A percentile compares a stretch with the other conserved stretches of the same genome.
phyloP scores from a whole-genome alignment of 2,888 invertebrate species.

The Sicus ferrugineus region DNA sequence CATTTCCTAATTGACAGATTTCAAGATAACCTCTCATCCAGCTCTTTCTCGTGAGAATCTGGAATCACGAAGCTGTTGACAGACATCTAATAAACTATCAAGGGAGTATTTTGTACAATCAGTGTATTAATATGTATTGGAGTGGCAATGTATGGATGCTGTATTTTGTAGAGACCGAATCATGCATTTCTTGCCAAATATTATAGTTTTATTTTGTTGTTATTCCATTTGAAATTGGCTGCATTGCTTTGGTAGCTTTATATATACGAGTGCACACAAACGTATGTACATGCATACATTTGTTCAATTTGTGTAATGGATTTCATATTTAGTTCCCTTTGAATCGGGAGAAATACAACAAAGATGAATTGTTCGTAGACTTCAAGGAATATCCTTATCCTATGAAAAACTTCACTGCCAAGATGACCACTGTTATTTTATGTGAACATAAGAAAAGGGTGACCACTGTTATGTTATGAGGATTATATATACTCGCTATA shows the following conservation, averaged over 20 bases:
- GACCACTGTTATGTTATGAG: no score
- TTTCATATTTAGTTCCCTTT: slow-evolving; percentile 3
- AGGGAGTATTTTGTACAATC: neutral
- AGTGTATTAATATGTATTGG: no score
- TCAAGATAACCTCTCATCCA: neutral
- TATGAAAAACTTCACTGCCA: no score
- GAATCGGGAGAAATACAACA: neutral
- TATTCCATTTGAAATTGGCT: slow-evolving; percentile 11
- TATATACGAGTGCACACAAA: neutral
- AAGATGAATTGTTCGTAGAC: no score
- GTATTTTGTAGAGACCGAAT: no score
- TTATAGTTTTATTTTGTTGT: slow-evolving; percentile 6
- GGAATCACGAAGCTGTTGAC: neutral
- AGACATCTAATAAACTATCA: no score
- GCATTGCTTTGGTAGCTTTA: slow-evolving; percentile 23
- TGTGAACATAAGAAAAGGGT: no score
- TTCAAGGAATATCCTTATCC: no score
- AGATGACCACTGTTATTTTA: no score
- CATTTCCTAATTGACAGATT: slow-evolving; percentile 1
- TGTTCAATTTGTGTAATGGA: slow-evolving; percentile 27
- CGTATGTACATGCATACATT: slow-evolving; percentile 3
- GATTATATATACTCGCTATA: no score
- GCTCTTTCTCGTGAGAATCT: neutral
- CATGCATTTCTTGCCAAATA: neutral
- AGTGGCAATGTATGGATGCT: no score